Evolutionary conservation across 2,113 vertebrate genomes (phyloP).

Genomic region (Mohoua ochrocephala): DNA sequence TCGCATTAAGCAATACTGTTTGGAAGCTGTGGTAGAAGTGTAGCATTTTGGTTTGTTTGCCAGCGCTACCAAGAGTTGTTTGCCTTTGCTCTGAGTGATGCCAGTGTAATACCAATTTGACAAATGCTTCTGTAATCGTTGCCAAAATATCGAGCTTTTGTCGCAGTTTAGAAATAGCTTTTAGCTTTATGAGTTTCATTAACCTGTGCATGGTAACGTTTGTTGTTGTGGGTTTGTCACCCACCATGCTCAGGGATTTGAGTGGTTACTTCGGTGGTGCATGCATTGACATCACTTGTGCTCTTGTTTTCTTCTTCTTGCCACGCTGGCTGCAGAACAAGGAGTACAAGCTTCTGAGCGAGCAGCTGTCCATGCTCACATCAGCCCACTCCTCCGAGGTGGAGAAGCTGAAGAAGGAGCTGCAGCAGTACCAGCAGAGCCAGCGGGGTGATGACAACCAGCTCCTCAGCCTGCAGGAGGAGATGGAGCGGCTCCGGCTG

Average conservation of each 20-base stretch:
- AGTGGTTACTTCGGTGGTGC: neutral
- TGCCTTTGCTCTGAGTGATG: neutral
- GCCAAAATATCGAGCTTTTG: neutral
- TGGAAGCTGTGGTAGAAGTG: neutral
- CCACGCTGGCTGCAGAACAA: slow-evolving; percentile 73
- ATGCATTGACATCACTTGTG: neutral
- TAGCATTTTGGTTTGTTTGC: neutral
- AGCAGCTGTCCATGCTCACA: slow-evolving; percentile 71
- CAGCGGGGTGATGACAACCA: slow-evolving; percentile 43
- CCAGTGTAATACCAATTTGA: neutral
- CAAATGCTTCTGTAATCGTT: neutral
- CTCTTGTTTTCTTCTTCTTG: neutral
- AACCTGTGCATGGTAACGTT: neutral
- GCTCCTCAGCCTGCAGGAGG: slow-evolving; percentile 77
- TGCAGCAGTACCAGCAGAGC: slow-evolving; percentile 71
- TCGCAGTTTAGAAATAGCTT: neutral
- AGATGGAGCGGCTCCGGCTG: slow-evolving; percentile 73
- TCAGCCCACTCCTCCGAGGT: slow-evolving; percentile 71
- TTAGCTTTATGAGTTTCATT: neutral
- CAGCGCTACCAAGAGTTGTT: neutral
- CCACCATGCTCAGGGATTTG: neutral
- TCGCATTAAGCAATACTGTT: neutral
- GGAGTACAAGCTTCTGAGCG: slow-evolving; percentile 76
- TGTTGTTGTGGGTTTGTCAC: fast-evolving
- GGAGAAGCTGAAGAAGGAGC: slow-evolving; percentile 82